Evolutionary conservation across 2,888 invertebrate genomes (phyloP).

Genomic region (Dorcus parallelipipedus): DNA sequence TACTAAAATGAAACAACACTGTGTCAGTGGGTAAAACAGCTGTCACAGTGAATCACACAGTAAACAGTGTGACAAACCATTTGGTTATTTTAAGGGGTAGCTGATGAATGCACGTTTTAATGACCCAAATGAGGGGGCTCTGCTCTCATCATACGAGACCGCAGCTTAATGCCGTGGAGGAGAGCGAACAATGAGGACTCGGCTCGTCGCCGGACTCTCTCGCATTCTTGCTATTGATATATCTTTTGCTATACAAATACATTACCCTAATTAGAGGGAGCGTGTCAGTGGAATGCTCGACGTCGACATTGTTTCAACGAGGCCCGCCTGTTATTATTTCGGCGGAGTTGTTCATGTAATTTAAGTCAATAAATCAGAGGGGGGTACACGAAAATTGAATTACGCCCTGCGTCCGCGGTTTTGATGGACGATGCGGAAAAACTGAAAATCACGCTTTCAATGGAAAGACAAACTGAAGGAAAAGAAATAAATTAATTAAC

Average conservation of each 20-base stretch:
- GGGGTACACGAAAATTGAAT: not conserved
- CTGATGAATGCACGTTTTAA: slow-evolving; percentile 16
- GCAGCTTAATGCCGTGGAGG: slow-evolving; percentile 6
- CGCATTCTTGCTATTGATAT: slow-evolving; percentile 6
- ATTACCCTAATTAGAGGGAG: slow-evolving; percentile 14
- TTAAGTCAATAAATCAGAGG: not conserved
- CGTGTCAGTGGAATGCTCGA: not conserved
- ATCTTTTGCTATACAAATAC: slow-evolving; percentile 10
- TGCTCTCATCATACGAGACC: slow-evolving; percentile 12
- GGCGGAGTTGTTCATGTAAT: not conserved
- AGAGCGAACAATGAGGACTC: not conserved
- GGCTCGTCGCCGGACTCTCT: not conserved
- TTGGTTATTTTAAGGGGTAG: slow-evolving; percentile 7
- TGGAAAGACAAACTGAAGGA: no score
- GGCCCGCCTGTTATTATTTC: not conserved
- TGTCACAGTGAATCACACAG: not conserved
- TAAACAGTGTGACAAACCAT: not conserved
- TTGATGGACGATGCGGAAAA: no score
- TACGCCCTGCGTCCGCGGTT: not conserved
- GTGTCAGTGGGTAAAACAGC: slow-evolving; percentile 9
- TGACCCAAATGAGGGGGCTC: slow-evolving; percentile 20
- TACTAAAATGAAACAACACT: not conserved
- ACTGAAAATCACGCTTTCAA: no score
- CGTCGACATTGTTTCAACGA: no score
- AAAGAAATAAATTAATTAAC: no score